Percentiles rank a stretch among this genome's conserved stretches.
Evolutionary conservation across 64 coral and sea anemone species (phyloP).

Genomic region (Montipora efflorescens): DNA sequence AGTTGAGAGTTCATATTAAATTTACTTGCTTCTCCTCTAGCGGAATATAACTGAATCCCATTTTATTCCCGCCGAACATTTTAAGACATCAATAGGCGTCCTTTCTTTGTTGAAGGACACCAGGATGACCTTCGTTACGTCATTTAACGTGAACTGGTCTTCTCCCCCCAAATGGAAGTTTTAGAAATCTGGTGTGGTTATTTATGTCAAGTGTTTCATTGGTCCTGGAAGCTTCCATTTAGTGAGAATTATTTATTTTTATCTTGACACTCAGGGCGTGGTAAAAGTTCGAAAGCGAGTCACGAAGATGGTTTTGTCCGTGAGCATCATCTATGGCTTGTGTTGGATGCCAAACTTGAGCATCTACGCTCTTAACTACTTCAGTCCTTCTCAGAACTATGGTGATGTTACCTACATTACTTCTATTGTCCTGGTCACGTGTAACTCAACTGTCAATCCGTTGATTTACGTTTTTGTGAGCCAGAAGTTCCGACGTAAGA

Average conservation of each 20-base stretch:
- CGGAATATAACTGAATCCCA: too few species aligned
- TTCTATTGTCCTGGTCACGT: conserved; percentile 34
- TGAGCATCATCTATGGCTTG: conserved; percentile 52
- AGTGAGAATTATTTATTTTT: background rate
- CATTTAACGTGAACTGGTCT: too few species aligned
- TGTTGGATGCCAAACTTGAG: conserved; percentile 34
- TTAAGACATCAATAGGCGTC: too few species aligned
- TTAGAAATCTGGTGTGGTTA: too few species aligned
- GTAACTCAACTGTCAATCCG: conserved; percentile 32
- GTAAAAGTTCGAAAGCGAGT: conserved; percentile 34
- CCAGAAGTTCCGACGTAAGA: conserved; percentile 3
- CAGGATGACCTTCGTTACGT: too few species aligned
- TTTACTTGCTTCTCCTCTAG: too few species aligned
- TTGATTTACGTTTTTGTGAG: conserved; percentile 32
- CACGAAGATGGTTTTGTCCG: conserved; percentile 54
- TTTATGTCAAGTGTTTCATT: background rate
- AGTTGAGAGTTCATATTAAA: too few species aligned
- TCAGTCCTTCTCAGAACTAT: conserved; percentile 13
- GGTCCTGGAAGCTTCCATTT: background rate
- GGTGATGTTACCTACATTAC: conserved; percentile 28
- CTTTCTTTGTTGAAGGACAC: too few species aligned
- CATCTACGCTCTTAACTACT: conserved; percentile 46
- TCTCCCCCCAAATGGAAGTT: too few species aligned
- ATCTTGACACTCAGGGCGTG: conserved; percentile 1
- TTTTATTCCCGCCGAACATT: too few species aligned